A percentile compares a stretch with the other conserved stretches of the same genome.
Conservation (phyloP, 2,888 invertebrate species). For the Spodoptera picta region DNA sequence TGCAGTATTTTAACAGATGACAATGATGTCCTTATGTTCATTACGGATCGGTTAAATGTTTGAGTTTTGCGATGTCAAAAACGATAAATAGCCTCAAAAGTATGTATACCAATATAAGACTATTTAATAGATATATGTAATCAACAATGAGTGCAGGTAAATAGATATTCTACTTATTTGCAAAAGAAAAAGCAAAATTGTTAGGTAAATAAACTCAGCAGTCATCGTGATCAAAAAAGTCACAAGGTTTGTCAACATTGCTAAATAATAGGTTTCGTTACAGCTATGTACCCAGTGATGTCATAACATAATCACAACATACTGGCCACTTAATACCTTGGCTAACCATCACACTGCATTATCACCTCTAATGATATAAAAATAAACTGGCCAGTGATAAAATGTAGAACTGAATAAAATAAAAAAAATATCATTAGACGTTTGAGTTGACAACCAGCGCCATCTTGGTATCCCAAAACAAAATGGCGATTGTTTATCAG, state of each 20-base stretch:
- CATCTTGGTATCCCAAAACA: constrained; percentile 1
- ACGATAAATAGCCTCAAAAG: too few relatives aligned
- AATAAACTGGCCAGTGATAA: not conserved
- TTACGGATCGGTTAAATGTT: too few relatives aligned
- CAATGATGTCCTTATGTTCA: too few relatives aligned
- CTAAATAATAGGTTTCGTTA: constrained; percentile 13
- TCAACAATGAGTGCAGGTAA: too few relatives aligned
- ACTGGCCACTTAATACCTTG: constrained; percentile 7
- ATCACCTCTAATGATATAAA: not conserved
- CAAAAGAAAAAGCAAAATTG: too few relatives aligned
- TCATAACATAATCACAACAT: constrained; percentile 1
- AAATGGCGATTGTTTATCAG: not conserved
- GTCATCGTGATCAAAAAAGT: constrained; percentile 11
- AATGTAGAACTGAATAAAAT: not conserved
- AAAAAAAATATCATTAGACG: constrained; percentile 4
- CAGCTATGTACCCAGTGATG: constrained; percentile 3
- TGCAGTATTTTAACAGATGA: too few relatives aligned
- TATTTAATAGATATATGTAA: too few relatives aligned
- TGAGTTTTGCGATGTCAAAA: too few relatives aligned
- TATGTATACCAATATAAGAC: too few relatives aligned
- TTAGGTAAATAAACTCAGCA: too few relatives aligned
- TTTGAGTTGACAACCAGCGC: constrained; percentile 6
- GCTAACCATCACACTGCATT: constrained; percentile 11
- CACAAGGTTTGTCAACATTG: constrained; percentile 11
- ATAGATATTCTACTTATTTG: too few relatives aligned